Conservation (phyloP, 2,888 invertebrate genomes). For the Tineola bisselliella region DNA sequence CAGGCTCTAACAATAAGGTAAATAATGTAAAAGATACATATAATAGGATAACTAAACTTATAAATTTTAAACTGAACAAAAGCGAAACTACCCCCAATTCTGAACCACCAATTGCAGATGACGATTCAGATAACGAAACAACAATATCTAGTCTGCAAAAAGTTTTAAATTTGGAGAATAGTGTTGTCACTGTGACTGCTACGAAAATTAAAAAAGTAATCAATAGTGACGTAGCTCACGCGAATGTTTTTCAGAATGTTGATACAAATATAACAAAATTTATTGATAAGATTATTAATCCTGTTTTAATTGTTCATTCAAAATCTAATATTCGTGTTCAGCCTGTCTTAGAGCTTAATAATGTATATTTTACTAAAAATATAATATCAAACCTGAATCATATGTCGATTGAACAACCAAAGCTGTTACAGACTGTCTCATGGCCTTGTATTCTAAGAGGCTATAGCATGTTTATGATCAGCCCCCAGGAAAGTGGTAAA, state of each 20-base stretch:
- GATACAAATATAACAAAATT: conserved; percentile 44
- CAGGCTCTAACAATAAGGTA: conserved; percentile 14
- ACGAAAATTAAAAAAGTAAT: background rate
- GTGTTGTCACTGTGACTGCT: no score
- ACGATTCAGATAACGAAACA: conserved; percentile 28
- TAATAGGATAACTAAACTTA: background rate
- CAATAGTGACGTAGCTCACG: conserved; percentile 21
- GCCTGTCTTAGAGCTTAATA: conserved; percentile 33
- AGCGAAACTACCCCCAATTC: background rate
- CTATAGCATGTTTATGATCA: conserved; percentile 72
- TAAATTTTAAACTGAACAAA: background rate
- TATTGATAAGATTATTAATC: conserved; percentile 48
- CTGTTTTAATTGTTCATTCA: conserved; percentile 51
- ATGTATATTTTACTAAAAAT: conserved; percentile 38
- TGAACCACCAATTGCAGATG: background rate
- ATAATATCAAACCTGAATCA: conserved; percentile 36
- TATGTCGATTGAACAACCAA: conserved; percentile 43
- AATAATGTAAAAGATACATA: conserved; percentile 13
- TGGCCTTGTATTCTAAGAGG: conserved; percentile 77
- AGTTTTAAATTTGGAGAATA: conserved; percentile 8
- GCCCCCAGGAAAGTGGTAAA: conserved; percentile 71
- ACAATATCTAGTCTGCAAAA: conserved; percentile 7
- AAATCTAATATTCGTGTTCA: conserved; percentile 40
- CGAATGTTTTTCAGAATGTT: conserved; percentile 47
- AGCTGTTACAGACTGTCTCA: conserved; percentile 72